Evolutionary conservation across 2,888 invertebrate species (phyloP).

Genomic region (Luperina testacea): DNA sequence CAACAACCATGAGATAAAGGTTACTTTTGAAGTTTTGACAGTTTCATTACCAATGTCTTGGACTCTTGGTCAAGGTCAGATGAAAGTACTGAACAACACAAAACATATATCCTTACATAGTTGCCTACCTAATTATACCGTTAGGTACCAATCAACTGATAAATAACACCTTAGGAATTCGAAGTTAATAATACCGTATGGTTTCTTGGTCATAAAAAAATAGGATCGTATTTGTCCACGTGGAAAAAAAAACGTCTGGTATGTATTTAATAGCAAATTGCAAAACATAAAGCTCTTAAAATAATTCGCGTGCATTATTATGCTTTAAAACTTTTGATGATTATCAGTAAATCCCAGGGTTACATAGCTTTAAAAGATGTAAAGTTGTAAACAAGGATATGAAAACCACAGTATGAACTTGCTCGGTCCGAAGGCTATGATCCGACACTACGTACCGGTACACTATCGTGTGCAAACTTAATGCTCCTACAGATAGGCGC

Average conservation of each 20-base stretch:
- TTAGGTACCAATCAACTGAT: neutral
- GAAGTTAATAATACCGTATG: neutral
- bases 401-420: slow-evolving; percentile 54
- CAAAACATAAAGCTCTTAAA: neutral
- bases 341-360: neutral
- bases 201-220: neutral
- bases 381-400: slow-evolving; percentile 62
- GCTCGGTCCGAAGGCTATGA: slow-evolving; percentile 63
- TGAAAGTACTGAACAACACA: slow-evolving; percentile 15
- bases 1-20: neutral
- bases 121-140: neutral
- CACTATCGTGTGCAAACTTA: neutral
- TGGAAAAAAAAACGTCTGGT: neutral
- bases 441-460: slow-evolving; percentile 3
- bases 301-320: neutral
- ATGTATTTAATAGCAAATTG: neutral
- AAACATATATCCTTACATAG: neutral
- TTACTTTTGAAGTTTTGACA: slow-evolving; percentile 25
- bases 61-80: slow-evolving; percentile 29
- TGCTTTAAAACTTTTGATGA: neutral
- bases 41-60: slow-evolving; percentile 29
- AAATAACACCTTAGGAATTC: slow-evolving; percentile 1
- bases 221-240: neutral
- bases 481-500: neutral
- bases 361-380: slow-evolving; percentile 28